Base-by-base conservation (phyloP, 2,888 invertebrate species). In the Zaprionus obscuricornis region DNA sequence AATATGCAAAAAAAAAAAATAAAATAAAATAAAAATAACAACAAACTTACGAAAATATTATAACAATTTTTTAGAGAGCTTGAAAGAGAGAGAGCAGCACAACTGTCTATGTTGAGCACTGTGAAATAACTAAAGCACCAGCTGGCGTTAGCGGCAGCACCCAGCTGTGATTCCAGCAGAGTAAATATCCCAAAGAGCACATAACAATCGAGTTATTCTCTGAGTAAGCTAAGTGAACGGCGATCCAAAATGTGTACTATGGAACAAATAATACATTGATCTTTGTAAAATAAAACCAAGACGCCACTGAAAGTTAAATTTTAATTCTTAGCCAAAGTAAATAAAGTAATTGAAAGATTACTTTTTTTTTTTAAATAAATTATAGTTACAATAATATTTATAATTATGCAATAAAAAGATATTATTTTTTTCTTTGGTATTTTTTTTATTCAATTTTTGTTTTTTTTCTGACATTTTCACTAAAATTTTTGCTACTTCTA, bases 371-470 rank as follows among this genome's bases (percentile, higher is more conserved):
- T 5, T 22, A 36, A 36, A 36, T 36, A n/a, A 36, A 36, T 36
- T 46, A n/a, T n/a, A n/a, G n/a, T n/a, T n/a, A n/a, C n/a, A n/a
- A n/a, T n/a, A n/a, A n/a, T n/a, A n/a, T n/a, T n/a, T n/a, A n/a
- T n/a, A n/a, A n/a, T n/a, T n/a, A n/a, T n/a, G n/a, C n/a, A n/a
- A 4, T 18, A 49, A 33, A 17, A 31, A 24, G 4, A 11, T 3
- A 2, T 2, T 0, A 0, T 22, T 16, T 24, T 37, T 58, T 85
- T 78, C 84, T 78, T 78, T 78, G 86, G 86, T 79, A 85, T 75
- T 76, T 84, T n/a, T n/a, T 74, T 77, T 85, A 83, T 77, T 77
- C 67, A 85, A 83, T 82, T 55, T n/a, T n/a, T n/a, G n/a, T n/a
- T n/a, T n/a, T n/a, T n/a, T 66, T 84, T 81, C 65, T 34, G 73